Percentiles rank a stretch among this genome's conserved stretches.
These are phyloP conservation scores for Chromobotia macracanthus DNA, from an alignment of 2,797 vertebrate species.

Conservation along the genomic window DNA sequence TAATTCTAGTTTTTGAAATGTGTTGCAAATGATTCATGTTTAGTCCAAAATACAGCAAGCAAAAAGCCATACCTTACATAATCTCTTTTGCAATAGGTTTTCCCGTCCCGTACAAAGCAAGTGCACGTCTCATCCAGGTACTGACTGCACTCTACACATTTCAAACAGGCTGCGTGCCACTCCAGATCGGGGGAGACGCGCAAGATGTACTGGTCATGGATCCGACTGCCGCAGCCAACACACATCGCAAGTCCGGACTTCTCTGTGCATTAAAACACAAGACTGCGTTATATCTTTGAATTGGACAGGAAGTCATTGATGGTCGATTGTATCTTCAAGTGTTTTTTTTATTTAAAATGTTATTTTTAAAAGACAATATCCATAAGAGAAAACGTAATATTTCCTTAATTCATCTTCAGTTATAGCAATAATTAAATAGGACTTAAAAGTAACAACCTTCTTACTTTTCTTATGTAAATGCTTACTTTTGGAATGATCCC, in stretches of 20 bases:
- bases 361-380: background rate
- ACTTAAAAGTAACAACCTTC: background rate
- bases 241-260: slow-evolving; percentile 93
- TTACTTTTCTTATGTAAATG: slow-evolving; percentile 28
- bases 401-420: too few relatives aligned
- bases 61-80: slow-evolving; percentile 84
- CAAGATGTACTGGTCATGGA: slow-evolving; percentile 95
- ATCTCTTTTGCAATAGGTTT: slow-evolving; percentile 96
- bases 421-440: background rate
- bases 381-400: background rate
- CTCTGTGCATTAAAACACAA: slow-evolving; percentile 73
- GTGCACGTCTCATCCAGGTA: slow-evolving; percentile 95
- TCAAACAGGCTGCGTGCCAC: slow-evolving; percentile 96
- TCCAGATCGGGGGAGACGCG: slow-evolving; percentile 94
- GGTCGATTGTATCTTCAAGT: background rate
- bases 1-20: background rate
- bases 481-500: slow-evolving; percentile 95
- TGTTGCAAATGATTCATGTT: background rate
- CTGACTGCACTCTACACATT: slow-evolving; percentile 93
- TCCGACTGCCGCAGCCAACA: slow-evolving; percentile 95
- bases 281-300: background rate
- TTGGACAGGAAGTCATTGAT: background rate
- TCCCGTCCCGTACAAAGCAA: slow-evolving; percentile 94
- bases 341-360: background rate
- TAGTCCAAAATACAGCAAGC: background rate